Percentiles rank a stretch among this genome's conserved stretches.
phyloP scores from a whole-genome alignment of 2,113 vertebrate genomes.

The Cephalopterus ornatus region DNA sequence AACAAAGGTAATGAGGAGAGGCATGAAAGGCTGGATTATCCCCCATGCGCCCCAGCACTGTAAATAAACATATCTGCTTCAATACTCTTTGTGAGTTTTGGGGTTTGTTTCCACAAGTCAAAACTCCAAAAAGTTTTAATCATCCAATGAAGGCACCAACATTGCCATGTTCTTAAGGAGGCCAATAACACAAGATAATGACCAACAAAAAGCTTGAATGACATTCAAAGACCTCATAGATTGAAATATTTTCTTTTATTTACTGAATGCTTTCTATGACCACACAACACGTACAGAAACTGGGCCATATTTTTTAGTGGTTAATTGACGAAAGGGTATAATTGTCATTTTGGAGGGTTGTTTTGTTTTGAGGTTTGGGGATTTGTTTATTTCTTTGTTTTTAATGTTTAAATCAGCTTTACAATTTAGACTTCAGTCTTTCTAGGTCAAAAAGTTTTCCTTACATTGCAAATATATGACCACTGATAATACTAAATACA shows the following conservation, averaged over 20 bases:
- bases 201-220: background rate
- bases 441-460: background rate
- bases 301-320: background rate
- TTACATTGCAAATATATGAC: background rate
- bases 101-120: too few species aligned
- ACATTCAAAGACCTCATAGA: background rate
- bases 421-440: background rate
- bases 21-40: too few species aligned
- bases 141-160: background rate
- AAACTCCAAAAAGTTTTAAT: background rate
- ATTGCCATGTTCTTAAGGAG: background rate
- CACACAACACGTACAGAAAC: background rate
- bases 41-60: too few species aligned
- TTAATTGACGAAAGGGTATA: background rate
- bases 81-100: too few species aligned
- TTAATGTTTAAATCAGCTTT: background rate
- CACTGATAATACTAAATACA: background rate
- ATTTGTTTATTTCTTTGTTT: background rate
- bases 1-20: too few species aligned
- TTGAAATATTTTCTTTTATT: background rate
- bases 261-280: background rate
- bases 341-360: accelerated
- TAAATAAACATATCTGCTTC: too few species aligned
- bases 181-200: background rate
- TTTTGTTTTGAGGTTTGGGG: background rate